Evolutionary conservation across 2,113 vertebrate species (phyloP), one percentile per base, ranked within the genome.

Genomic region (Progne subis): DNA sequence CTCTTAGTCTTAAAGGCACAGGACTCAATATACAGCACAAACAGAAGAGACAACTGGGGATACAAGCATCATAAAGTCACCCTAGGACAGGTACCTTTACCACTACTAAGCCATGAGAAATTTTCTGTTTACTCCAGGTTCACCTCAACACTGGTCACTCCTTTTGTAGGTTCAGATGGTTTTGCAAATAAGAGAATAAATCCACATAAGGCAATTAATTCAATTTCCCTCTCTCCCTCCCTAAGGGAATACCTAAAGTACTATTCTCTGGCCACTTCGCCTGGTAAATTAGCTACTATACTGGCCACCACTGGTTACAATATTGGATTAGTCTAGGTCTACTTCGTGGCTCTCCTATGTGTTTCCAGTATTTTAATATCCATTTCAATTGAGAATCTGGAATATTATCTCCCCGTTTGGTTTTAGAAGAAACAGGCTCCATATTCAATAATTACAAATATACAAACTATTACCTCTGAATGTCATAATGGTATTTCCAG

Each of bases 401-500:
- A 59, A 46, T 59, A 47, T 34, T 18, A 37, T 46, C 32, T 37
- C 20, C 6, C 63, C 20, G 20, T 56, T 47, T 5, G 31, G n/a
- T 56, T 67, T 56, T 31, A 47, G 50, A 31, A 47, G 20, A 56
- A 47, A 47, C 10, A 2, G 0, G 43, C 13, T 28, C 21, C 17
- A 32, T 47, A 32, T 39, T 32, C n/a, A 81, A 14, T 21, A 57
- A 49, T 47, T 57, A 26, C 18, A 49, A 49, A 57, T 39, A 39
- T 14, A 20, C 10, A 20, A 39, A 6, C 21, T 32, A 10, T 39
- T 32, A 39, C 18, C 11, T 68, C 21, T 39, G 28, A 49, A 68
- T 39, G 2, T 28, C 34, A 57, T 11, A 39, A 39, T 0, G 6
- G 11, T 26, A 10, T 68, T 47, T 52, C 14, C 0, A 1, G 29